phyloP scores from a whole-genome alignment of 2,797 vertebrate genomes.

The Pterois miles region DNA sequence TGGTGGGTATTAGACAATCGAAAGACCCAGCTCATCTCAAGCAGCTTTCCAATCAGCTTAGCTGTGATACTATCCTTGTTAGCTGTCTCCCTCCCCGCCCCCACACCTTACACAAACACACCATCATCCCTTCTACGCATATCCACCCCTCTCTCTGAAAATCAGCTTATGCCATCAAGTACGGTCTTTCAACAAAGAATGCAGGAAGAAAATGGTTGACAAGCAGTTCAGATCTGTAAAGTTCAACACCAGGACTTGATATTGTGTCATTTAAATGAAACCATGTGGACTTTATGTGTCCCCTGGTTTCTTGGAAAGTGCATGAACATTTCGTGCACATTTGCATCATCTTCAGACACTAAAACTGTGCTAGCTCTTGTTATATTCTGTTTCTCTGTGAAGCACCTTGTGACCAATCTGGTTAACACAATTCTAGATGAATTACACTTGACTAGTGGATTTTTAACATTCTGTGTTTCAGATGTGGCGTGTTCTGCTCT shows the following conservation, averaged over 20 bases:
- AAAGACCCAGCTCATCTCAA: conserved; percentile 61
- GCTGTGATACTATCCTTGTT: conserved; percentile 69
- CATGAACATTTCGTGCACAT: too few species aligned
- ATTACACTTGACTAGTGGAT: not conserved
- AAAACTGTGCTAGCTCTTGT: not conserved
- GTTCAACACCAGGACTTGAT: not conserved
- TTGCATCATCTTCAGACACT: not conserved
- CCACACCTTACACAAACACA: not conserved
- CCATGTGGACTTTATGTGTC: not conserved
- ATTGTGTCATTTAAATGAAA: not conserved
- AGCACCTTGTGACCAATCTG: not conserved
- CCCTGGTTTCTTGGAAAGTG: not conserved
- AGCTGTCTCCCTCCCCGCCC: conserved; percentile 26
- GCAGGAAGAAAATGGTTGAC: conserved; percentile 10
- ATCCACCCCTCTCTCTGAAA: conserved; percentile 13
- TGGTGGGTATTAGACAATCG: conserved; percentile 58
- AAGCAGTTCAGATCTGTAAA: not conserved
- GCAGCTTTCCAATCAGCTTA: conserved; percentile 76
- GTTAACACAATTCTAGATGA: not conserved
- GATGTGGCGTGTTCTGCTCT: not conserved
- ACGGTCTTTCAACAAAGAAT: not conserved
- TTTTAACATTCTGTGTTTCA: not conserved
- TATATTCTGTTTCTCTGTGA: not conserved
- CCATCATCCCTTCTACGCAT: conserved; percentile 2
- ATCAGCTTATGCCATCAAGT: conserved; percentile 23